Conservation (phyloP, 2,797 vertebrate species). For the Enteromius afrohamiltoni region DNA sequence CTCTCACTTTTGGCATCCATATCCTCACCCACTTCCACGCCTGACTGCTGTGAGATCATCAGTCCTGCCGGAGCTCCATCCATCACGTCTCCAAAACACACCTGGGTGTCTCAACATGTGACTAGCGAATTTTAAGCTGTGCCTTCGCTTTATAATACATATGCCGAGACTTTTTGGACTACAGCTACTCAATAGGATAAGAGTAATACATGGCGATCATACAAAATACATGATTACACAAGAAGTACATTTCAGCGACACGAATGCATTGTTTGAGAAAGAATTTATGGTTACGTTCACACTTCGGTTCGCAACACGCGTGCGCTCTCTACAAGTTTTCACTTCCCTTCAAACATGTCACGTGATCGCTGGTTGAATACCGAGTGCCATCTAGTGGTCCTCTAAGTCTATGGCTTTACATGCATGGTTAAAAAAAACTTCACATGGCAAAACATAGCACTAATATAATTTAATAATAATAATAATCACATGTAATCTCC, state of each 20-base stretch:
- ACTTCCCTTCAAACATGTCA: conserved; percentile 1
- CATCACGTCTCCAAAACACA: neutral
- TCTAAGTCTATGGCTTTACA: neutral
- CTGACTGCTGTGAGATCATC: neutral
- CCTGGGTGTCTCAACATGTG: neutral
- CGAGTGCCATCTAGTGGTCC: neutral
- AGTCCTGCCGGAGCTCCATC: neutral
- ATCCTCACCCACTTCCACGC: neutral
- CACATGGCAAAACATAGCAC: neutral
- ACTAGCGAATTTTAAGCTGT: neutral
- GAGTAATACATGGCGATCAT: neutral
- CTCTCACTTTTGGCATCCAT: neutral
- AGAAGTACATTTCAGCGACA: neutral
- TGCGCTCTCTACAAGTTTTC: no score
- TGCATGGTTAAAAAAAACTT: neutral
- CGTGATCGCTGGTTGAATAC: neutral
- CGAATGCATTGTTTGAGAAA: neutral
- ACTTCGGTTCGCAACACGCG: neutral
- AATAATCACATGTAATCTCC: neutral
- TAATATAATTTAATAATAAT: neutral
- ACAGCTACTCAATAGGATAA: neutral
- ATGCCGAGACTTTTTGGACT: neutral
- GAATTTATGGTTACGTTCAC: neutral
- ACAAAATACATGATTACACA: neutral
- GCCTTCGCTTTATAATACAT: neutral